Percentiles rank a stretch among this genome's conserved stretches.
These are phyloP conservation scores for Pollimyrus isidori DNA, from an alignment of 2,113 vertebrate genomes.

Conservation along the genomic window DNA sequence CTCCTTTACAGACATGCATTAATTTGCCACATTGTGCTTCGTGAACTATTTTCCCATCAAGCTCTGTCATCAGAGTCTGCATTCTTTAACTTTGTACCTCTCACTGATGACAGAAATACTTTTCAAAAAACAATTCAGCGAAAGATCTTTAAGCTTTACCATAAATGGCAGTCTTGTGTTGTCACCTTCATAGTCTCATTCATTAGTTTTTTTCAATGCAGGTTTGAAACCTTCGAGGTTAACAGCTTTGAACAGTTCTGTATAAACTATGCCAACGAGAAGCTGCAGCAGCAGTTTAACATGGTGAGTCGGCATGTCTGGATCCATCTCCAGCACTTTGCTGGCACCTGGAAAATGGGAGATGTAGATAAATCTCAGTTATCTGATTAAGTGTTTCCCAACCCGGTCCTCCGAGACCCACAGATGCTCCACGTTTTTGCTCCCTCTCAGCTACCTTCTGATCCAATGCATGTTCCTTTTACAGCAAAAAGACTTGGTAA, in stretches of 20 bases:
- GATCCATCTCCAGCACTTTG: neutral
- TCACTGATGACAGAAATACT: neutral
- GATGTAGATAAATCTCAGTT: neutral
- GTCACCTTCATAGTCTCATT: neutral
- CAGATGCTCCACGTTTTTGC: neutral
- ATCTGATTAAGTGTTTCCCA: neutral
- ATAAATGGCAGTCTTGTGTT: neutral
- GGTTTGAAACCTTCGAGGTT: slow-evolving; percentile 98
- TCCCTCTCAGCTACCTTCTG: neutral
- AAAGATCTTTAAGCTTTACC: neutral
- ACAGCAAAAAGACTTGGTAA: neutral
- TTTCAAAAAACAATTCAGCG: neutral
- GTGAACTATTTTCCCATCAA: neutral
- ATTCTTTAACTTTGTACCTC: neutral
- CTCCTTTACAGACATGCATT: neutral
- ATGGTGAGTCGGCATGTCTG: slow-evolving; percentile 73
- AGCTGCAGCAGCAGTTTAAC: slow-evolving; percentile 98
- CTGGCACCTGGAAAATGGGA: neutral
- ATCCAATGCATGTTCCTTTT: neutral
- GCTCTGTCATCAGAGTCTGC: neutral
- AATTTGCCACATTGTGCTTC: neutral
- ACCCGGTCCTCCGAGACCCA: neutral
- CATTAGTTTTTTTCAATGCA: slow-evolving; percentile 42
- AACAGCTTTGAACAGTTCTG: slow-evolving; percentile 99
- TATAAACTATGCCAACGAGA: slow-evolving; percentile 98